Evolutionary conservation across 2,797 vertebrate species (phyloP), one percentile per base, ranked within the genome.

Genomic region (Rhynchotus rufescens): DNA sequence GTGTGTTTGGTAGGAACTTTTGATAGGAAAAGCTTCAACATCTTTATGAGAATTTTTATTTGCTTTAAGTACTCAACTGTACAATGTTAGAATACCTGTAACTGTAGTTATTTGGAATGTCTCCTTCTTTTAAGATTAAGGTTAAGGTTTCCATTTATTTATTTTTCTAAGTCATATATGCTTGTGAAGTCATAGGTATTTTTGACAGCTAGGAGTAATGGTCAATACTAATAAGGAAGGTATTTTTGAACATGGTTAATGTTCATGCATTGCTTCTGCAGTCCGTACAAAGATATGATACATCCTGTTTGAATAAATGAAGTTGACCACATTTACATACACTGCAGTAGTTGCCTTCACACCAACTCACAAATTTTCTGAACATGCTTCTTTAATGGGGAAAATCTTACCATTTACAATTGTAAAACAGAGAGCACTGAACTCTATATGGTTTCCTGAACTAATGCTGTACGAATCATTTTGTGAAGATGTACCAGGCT

Each of bases 111-210:
- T 32, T 47, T 34, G 4, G 3, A 61, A 10, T 67, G 45, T 23
- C 6, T 74, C 28, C 44, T 7, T 22, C 60, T 89, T 66, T 14
- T 57, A 45, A 49, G 22, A 49, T 49, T 49, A 47, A 47, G 45
- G 45, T 47, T 47, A 49, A 68, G 3, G 22, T 80, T 80, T 75
- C 10, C 32, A 22, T 32, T 57, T 52, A 19, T 51, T 69, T 75
- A 7, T 68, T 72, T 90, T 67, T 40, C 5, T 38, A 60, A 78
- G 21, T 59, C 16, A 69, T 52, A 30, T 44, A 30, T 54, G 30
- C 26, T 57, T 40, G 12, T 4, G 44, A 89, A 85, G 22, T 45
- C 22, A 15, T 28, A 56, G 0, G 0, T 52, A 16, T 49, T 82
- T 76, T 76, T 57, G 12, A 30, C 30, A 76, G 30, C 34, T 49